phyloP scores from a whole-genome alignment of 1,140 invertebrate genomes.

The Drosophila lini region DNA sequence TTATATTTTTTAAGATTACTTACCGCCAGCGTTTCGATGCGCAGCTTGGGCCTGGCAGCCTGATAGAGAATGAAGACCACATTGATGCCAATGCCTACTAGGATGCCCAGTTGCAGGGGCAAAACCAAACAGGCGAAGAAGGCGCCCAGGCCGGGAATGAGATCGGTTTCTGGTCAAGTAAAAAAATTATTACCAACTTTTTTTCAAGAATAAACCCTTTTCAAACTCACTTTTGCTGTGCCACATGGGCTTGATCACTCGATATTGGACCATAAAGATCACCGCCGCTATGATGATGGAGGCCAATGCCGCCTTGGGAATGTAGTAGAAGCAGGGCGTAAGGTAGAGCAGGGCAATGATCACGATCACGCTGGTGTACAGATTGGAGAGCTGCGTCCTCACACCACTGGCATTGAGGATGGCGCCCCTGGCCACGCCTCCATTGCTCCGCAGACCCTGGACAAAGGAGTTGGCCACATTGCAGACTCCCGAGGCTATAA shows the following conservation, averaged over 20 bases:
- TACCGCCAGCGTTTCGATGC: slow-evolving; percentile 88
- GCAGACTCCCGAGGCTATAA: slow-evolving; percentile 91
- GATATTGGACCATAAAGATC: slow-evolving; percentile 93
- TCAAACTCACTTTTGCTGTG: slow-evolving; percentile 89
- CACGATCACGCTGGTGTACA: slow-evolving; percentile 89
- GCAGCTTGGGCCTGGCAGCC: slow-evolving; percentile 94
- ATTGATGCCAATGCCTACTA: slow-evolving; percentile 94
- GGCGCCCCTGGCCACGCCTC: slow-evolving; percentile 92
- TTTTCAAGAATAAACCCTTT: slow-evolving; percentile 85
- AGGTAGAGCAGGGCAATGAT: slow-evolving; percentile 90
- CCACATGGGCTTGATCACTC: slow-evolving; percentile 93
- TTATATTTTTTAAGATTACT: slow-evolving; percentile 27
- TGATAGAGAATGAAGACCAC: slow-evolving; percentile 95
- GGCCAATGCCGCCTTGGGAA: slow-evolving; percentile 91
- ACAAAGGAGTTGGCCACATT: slow-evolving; percentile 96
- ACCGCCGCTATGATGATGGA: slow-evolving; percentile 94
- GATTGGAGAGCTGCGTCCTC: slow-evolving; percentile 92
- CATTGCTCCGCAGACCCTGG: slow-evolving; percentile 93
- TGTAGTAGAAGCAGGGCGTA: slow-evolving; percentile 92
- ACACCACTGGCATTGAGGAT: slow-evolving; percentile 96
- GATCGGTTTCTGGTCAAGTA: slow-evolving; percentile 89
- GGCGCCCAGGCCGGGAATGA: slow-evolving; percentile 92
- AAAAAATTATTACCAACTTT: background rate
- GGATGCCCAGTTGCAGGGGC: slow-evolving; percentile 95
- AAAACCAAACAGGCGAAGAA: slow-evolving; percentile 93